Conservation (phyloP, 2,797 vertebrate species). For the Mastacembelus armatus region DNA sequence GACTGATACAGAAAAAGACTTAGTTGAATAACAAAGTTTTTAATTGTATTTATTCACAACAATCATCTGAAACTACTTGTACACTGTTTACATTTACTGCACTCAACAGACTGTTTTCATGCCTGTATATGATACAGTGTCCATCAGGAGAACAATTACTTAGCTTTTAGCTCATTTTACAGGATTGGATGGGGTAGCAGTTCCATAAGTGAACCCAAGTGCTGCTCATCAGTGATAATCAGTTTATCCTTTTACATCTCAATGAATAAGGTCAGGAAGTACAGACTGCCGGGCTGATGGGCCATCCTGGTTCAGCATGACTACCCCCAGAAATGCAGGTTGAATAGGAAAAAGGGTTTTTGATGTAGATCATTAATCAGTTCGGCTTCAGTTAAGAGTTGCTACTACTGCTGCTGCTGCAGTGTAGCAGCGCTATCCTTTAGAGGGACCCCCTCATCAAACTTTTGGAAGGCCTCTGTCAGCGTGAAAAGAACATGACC, state of each 20-base stretch:
- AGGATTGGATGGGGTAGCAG: slow-evolving; percentile 84
- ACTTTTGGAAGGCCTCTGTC: slow-evolving; percentile 98
- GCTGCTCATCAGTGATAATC: slow-evolving; percentile 69
- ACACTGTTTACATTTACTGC: background rate
- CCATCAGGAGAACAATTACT: slow-evolving; percentile 66
- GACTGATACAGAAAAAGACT: slow-evolving; percentile 14
- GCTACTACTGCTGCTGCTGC: slow-evolving; percentile 49
- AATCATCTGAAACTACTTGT: background rate
- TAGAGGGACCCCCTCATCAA: slow-evolving; percentile 94
- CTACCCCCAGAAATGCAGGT: slow-evolving; percentile 61
- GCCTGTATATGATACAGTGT: slow-evolving; percentile 4
- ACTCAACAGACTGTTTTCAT: slow-evolving; percentile 2
- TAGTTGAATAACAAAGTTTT: background rate
- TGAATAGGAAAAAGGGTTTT: slow-evolving; percentile 69
- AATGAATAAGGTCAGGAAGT: slow-evolving; percentile 43
- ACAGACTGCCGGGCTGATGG: slow-evolving; percentile 32
- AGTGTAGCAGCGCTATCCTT: slow-evolving; percentile 85
- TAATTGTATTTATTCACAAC: slow-evolving; percentile 5
- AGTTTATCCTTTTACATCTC: slow-evolving; percentile 69
- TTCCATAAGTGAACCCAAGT: slow-evolving; percentile 36
- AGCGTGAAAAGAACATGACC: slow-evolving; percentile 99
- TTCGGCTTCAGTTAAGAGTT: slow-evolving; percentile 62
- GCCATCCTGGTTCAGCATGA: slow-evolving; percentile 69
- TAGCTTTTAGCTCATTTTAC: slow-evolving; percentile 90
- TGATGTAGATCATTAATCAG: slow-evolving; percentile 90